Percentiles rank a stretch among this genome's conserved stretches.
Evolutionary conservation across 2,888 invertebrate species (phyloP).

Genomic region (Syrista parreyssii): DNA sequence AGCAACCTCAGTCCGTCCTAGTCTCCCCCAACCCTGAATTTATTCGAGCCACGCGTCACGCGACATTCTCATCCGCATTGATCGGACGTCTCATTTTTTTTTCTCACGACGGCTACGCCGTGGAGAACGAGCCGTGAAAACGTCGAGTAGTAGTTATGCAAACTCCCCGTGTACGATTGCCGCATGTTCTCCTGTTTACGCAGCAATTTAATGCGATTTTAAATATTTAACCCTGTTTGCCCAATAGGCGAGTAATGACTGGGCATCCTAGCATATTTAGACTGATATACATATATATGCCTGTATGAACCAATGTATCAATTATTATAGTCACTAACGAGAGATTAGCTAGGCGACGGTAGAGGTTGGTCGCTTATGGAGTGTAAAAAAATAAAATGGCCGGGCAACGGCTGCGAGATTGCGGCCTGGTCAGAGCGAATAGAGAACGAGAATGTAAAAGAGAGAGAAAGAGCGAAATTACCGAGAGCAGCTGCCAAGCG

Average conservation of each 20-base stretch:
- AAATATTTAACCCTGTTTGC: background rate
- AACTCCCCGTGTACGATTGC: constrained; percentile 33
- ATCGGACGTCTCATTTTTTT: constrained; percentile 32
- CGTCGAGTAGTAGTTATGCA: constrained; percentile 52
- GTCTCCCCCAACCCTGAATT: background rate
- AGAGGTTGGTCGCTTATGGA: background rate
- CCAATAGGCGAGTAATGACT: background rate
- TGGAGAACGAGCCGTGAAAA: constrained; percentile 57
- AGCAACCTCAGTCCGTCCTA: background rate
- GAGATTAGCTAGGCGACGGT: background rate
- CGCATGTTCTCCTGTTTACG: constrained; percentile 34
- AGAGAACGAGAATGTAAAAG: background rate
- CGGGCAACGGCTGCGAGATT: constrained; percentile 3
- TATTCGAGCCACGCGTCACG: background rate
- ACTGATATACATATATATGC: background rate
- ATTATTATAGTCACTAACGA: background rate
- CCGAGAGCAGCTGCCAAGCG: constrained; percentile 40
- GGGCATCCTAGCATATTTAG: background rate
- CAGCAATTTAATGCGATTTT: constrained; percentile 27
- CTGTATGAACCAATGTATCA: background rate
- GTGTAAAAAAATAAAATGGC: background rate
- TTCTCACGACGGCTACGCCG: constrained; percentile 50
- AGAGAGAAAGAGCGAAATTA: too few species aligned
- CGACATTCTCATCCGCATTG: background rate
- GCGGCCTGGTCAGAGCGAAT: background rate